Conservation (phyloP, 2,113 vertebrate species). For the Myiozetetes cayanensis region DNA sequence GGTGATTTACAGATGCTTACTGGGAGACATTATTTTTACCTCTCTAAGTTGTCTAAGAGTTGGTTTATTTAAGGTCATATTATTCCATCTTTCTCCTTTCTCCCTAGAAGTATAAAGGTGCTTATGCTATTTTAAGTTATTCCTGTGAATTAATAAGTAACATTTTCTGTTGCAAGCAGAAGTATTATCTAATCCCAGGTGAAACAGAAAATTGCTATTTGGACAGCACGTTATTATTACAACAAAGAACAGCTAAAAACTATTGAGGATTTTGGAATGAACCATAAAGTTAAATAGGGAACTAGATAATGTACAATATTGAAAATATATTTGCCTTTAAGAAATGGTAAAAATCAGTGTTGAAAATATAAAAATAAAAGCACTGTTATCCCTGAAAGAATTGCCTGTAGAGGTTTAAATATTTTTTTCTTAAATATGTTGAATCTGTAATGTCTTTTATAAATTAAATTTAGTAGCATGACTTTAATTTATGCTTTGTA, state of each 20-base stretch:
- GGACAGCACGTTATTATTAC: not conserved
- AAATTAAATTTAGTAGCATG: not conserved
- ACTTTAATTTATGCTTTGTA: not conserved
- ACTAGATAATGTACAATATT: not conserved
- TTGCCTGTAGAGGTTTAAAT: not conserved
- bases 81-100: not conserved
- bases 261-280: not conserved
- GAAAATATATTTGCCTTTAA: not conserved
- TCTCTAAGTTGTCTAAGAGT: not conserved
- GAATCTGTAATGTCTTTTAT: not conserved
- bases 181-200: not conserved
- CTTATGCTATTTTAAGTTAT: not conserved
- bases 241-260: not conserved
- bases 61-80: not conserved
- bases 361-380: not conserved
- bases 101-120: not conserved
- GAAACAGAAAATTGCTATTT: not conserved
- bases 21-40: not conserved
- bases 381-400: not conserved
- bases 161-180: not conserved
- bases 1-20: not conserved
- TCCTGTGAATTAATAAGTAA: not conserved
- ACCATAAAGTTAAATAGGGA: not conserved
- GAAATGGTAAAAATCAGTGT: not conserved
- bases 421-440: not conserved